Evolutionary conservation across 1,140 invertebrate genomes (phyloP).

Genomic region (Dermatophagoides farinae): DNA sequence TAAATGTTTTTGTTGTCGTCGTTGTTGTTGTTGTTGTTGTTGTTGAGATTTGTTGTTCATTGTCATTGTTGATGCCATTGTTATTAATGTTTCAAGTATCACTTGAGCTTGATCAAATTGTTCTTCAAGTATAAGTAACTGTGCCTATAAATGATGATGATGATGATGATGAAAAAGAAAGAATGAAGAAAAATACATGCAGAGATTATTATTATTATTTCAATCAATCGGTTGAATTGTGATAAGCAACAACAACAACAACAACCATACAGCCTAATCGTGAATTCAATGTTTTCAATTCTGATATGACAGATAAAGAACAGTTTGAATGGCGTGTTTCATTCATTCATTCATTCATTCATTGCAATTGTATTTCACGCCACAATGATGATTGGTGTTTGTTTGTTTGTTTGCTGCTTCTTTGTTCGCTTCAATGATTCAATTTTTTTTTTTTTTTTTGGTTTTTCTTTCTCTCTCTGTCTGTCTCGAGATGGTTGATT

Average conservation of each 20-base stretch:
- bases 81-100: slow-evolving; percentile 10
- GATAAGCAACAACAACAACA: neutral
- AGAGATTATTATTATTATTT: neutral
- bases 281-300: no score
- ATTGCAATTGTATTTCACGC: no score
- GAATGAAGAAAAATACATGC: neutral
- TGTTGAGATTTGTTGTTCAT: neutral
- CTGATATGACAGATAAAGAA: neutral
- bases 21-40: neutral
- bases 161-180: neutral
- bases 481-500: no score
- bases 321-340: no score
- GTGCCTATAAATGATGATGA: slow-evolving; percentile 15
- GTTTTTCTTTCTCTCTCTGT: no score
- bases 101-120: slow-evolving; percentile 16
- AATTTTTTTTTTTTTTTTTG: neutral
- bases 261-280: no score
- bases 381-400: neutral
- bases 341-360: neutral
- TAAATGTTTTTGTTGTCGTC: neutral
- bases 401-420: neutral
- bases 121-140: slow-evolving; percentile 18
- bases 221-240: neutral
- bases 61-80: neutral
- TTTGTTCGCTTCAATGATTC: neutral